These are phyloP conservation scores for Chelidonichthys spinosus DNA, from an alignment of 2,797 vertebrate genomes.

Conservation along the genomic window DNA sequence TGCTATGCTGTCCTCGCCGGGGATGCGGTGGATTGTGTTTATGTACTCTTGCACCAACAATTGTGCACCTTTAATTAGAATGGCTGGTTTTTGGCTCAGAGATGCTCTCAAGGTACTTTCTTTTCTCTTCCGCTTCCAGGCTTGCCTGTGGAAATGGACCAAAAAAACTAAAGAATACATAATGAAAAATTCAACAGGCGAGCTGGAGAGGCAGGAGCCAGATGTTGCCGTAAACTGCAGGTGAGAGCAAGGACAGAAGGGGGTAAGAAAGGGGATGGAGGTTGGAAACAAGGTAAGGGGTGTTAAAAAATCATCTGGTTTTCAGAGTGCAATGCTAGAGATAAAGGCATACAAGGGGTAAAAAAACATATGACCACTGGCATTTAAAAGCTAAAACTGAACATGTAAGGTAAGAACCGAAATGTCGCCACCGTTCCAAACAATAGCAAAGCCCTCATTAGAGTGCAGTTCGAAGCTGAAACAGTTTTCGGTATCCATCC, in stretches of 20 bases:
- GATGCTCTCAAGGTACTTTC: slow-evolving; percentile 59
- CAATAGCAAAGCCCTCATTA: slow-evolving; percentile 31
- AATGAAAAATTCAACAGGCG: slow-evolving; percentile 74
- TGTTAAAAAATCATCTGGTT: slow-evolving; percentile 46
- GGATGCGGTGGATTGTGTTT: slow-evolving; percentile 57
- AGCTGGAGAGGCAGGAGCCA: slow-evolving; percentile 62
- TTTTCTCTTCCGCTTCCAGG: slow-evolving; percentile 32
- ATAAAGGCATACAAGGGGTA: neutral
- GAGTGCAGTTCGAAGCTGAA: slow-evolving; percentile 27
- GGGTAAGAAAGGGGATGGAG: neutral
- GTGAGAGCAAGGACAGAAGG: slow-evolving; percentile 57
- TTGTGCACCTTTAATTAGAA: slow-evolving; percentile 72
- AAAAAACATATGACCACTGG: neutral
- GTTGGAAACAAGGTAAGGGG: slow-evolving; percentile 1
- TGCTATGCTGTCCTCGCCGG: slow-evolving; percentile 45
- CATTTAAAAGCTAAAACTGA: neutral
- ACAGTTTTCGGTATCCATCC: slow-evolving; percentile 48
- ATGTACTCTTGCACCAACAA: slow-evolving; percentile 58
- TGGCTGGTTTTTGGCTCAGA: slow-evolving; percentile 60
- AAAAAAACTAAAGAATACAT: slow-evolving; percentile 45
- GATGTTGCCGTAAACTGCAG: slow-evolving; percentile 63
- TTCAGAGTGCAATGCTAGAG: neutral
- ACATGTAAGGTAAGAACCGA: neutral
- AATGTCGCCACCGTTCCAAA: slow-evolving; percentile 10
- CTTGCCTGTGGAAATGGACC: slow-evolving; percentile 57